Evolutionary conservation across 2,888 invertebrate genomes (phyloP).

Genomic region (Cybosia mesomella): DNA sequence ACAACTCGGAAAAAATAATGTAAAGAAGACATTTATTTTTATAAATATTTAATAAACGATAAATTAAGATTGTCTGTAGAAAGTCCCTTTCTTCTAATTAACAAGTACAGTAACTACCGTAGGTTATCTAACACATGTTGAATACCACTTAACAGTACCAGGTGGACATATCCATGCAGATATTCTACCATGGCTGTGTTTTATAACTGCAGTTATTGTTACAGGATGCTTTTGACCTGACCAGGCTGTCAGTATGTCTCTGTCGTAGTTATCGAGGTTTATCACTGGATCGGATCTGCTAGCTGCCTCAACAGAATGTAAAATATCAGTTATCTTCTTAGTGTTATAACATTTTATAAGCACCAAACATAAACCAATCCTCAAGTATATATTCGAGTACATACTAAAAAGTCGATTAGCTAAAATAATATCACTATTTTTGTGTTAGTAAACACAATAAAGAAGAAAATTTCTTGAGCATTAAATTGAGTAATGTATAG

Average conservation of each 20-base stretch:
- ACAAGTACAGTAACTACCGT: background rate
- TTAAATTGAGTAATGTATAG: too few species aligned
- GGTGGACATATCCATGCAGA: conserved; percentile 8
- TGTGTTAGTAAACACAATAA: too few species aligned
- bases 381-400: background rate
- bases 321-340: background rate
- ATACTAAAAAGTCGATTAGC: background rate
- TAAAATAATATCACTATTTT: background rate
- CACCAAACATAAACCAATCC: background rate
- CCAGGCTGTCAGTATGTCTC: conserved; percentile 1
- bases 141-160: background rate
- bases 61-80: too few species aligned
- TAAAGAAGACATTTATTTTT: too few species aligned
- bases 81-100: background rate
- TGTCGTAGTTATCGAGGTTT: conserved; percentile 7
- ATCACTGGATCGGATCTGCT: background rate
- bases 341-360: background rate
- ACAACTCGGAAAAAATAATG: too few species aligned
- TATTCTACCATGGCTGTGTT: background rate
- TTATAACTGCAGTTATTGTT: background rate
- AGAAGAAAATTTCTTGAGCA: too few species aligned
- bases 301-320: background rate
- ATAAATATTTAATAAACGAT: too few species aligned
- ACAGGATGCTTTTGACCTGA: background rate
- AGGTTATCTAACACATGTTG: conserved; percentile 2